Evolutionary conservation across 1,140 invertebrate genomes (phyloP), one percentile per base, ranked within the genome.

Genomic region (Diabrotica virgifera): DNA sequence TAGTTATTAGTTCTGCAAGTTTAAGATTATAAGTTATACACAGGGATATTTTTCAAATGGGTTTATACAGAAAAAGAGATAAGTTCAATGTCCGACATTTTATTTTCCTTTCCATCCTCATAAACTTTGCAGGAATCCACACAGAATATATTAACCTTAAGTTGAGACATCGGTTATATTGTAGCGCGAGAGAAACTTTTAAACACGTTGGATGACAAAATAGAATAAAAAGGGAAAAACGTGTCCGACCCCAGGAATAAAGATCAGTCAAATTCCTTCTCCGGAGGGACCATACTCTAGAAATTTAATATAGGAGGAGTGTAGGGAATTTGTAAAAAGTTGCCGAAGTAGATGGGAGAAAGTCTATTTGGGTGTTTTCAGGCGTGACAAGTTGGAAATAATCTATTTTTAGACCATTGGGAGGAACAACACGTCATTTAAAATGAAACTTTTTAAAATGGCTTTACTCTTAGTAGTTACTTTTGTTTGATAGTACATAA

Each of bases 241-340:
- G 40, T 46, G 40, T 46, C 40, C 40, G 40, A 46, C 40, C 40
- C 40, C 40, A 46, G 40, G 40, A 46, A 46, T 46, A 46, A 46
- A 46, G 40, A 46, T 46, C 40, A 46, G 40, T 46, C 40, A 46
- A 46, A 46, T 46, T 46, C 40, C 40, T 46, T 46, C 40, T 46
- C 40, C n/a, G 8, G 8, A 46, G 40, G n/a, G 40, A 46, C 40
- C 40, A 46, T 46, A n/a, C 40, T 46, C n/a, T 46, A n/a, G n/a
- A 46, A 46, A 46, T 46, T 46, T 46, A 46, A 46, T 46, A 46
- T 46, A 46, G 40, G 40, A 46, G 40, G n/a, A 46, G 40, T 46
- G 40, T 46, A n/a, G n/a, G 40, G 40, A 46, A 46, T 46, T 46
- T 46, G 6, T 6, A 46, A 46, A 46, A 46, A 46, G 40, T 46